Conservation (phyloP, 2,888 invertebrate species). For the Neria commutata region DNA sequence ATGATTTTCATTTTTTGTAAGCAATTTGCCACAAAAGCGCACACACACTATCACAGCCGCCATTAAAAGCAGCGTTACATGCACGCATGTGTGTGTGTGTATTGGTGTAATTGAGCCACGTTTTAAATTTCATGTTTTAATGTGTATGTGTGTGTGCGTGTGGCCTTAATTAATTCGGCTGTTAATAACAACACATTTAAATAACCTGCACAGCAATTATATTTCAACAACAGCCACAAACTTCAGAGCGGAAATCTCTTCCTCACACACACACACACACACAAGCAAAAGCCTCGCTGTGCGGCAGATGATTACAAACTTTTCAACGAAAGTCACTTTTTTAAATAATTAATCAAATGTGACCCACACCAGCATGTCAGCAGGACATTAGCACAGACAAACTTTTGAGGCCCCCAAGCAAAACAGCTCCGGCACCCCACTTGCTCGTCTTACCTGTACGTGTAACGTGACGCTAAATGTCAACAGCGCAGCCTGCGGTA, state of each 20-base stretch:
- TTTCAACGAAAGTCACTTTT: no score
- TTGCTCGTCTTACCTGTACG: no score
- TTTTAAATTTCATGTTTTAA: neutral
- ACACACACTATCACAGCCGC: constrained; percentile 28
- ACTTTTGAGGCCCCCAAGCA: no score
- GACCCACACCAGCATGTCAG: no score
- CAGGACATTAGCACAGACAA: no score
- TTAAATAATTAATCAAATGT: no score
- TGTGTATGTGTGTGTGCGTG: constrained; percentile 14
- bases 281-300: neutral
- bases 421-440: no score
- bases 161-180: constrained; percentile 18
- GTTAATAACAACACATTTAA: no score
- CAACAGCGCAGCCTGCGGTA: no score
- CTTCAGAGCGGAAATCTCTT: neutral
- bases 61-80: constrained; percentile 17
- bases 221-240: neutral
- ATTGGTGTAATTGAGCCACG: neutral
- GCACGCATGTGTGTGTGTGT: neutral
- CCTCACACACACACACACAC: neutral
- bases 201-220: neutral
- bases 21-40: constrained; percentile 31
- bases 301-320: no score
- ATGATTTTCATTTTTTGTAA: neutral
- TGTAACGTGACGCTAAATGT: no score